These are phyloP conservation scores for Vanessa atalanta DNA, from an alignment of 1,140 invertebrate species.

Conservation along the genomic window DNA sequence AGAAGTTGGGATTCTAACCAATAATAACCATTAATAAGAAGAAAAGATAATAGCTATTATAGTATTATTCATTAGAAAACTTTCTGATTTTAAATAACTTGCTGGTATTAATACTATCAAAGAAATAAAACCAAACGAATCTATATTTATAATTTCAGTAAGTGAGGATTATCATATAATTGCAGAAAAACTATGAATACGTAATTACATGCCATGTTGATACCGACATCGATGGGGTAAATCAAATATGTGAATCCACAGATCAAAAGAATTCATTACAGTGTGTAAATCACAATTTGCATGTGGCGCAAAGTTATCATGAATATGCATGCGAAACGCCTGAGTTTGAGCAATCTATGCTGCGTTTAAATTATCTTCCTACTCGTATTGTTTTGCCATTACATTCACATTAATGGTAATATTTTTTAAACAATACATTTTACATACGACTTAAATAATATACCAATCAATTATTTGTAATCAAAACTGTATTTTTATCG, in stretches of 20 bases:
- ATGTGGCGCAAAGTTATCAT: conserved; percentile 74
- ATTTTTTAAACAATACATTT: too few species aligned
- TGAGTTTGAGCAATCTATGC: conserved; percentile 68
- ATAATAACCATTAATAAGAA: too few species aligned
- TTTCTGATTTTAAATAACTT: too few species aligned
- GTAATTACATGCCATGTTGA: conserved; percentile 71
- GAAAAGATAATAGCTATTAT: too few species aligned
- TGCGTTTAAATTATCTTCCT: conserved; percentile 48
- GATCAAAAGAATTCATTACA: conserved; percentile 81
- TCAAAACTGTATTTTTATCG: too few species aligned
- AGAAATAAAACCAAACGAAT: too few species aligned
- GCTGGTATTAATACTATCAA: too few species aligned
- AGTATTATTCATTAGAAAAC: too few species aligned
- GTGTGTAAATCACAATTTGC: conserved; percentile 80
- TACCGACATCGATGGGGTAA: conserved; percentile 74
- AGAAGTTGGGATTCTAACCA: too few species aligned
- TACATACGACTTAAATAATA: too few species aligned
- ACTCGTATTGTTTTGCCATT: conserved; percentile 1
- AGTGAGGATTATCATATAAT: not conserved
- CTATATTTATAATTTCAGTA: not conserved
- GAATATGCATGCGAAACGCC: conserved; percentile 76
- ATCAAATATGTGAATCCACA: conserved; percentile 80
- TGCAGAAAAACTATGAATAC: conserved; percentile 73
- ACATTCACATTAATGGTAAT: too few species aligned
- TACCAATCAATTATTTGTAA: too few species aligned